A percentile compares a stretch with the other conserved stretches of the same genome.
phyloP scores from a whole-genome alignment of 2,113 vertebrate species.

The Syrrhaptes paradoxus region DNA sequence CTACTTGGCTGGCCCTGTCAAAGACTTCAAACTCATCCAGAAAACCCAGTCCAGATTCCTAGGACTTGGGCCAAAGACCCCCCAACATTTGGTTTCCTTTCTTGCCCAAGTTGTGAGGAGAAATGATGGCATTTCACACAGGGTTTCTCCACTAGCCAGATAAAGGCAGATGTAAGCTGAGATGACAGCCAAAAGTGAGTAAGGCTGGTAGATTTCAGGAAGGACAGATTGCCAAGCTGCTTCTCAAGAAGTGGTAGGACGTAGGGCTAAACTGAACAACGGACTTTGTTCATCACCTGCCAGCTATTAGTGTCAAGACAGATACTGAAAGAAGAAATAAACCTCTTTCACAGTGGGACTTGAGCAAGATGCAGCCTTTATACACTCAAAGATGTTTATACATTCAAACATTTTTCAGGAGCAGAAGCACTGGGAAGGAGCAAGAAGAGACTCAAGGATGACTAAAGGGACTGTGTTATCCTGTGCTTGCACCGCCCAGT shows the following conservation, averaged over 20 bases:
- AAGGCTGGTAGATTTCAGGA: not conserved
- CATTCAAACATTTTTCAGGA: not conserved
- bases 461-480: not conserved
- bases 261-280: not conserved
- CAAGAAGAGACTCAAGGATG: not conserved
- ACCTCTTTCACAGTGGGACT: not conserved
- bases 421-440: not conserved
- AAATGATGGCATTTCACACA: not conserved
- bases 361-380: not conserved
- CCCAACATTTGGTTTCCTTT: not conserved
- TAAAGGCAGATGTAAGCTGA: not conserved
- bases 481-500: not conserved
- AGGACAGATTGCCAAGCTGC: not conserved
- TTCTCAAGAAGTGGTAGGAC: not conserved
- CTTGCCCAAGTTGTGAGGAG: not conserved
- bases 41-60: not conserved
- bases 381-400: not conserved
- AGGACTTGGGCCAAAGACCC: not conserved
- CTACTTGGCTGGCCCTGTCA: not conserved
- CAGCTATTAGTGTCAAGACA: not conserved
- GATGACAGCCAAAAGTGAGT: not conserved
- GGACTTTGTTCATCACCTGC: not conserved
- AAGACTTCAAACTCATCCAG: not conserved
- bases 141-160: not conserved
- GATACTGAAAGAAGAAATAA: not conserved